Conservation (phyloP, 2,113 vertebrate species). For the Litocranius walleri region DNA sequence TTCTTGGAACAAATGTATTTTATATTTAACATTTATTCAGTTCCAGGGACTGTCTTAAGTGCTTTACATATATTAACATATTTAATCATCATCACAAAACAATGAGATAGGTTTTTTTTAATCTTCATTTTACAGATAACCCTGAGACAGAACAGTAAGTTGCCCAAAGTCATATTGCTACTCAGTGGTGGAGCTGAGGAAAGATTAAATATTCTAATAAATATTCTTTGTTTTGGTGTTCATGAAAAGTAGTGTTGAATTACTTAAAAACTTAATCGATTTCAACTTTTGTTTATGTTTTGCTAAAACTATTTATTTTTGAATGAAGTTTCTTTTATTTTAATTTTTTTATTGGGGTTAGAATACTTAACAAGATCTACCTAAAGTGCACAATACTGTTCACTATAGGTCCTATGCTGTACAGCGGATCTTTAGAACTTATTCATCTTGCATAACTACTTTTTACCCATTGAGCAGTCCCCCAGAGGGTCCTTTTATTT, state of each 20-base stretch:
- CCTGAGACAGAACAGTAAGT: neutral
- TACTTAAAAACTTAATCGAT: slow-evolving; percentile 1
- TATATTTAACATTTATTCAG: neutral
- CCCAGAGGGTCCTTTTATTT: neutral
- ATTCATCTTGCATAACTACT: neutral
- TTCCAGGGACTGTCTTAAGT: neutral
- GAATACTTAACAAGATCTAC: neutral
- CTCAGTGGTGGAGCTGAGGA: neutral
- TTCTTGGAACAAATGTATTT: neutral
- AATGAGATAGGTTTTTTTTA: neutral
- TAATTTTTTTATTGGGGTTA: neutral
- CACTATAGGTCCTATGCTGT: neutral
- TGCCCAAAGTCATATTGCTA: neutral
- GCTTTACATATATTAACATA: neutral
- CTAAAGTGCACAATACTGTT: neutral
- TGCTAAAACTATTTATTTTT: neutral
- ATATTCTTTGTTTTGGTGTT: neutral
- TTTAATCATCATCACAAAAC: neutral
- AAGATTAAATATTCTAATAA: neutral
- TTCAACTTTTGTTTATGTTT: neutral
- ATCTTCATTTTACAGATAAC: neutral
- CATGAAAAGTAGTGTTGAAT: neutral
- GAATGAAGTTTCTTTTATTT: neutral
- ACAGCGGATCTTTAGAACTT: neutral
- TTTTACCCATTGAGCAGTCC: neutral